Conservation (phyloP, 2,113 vertebrate species). For the Syrmaticus mikado region DNA sequence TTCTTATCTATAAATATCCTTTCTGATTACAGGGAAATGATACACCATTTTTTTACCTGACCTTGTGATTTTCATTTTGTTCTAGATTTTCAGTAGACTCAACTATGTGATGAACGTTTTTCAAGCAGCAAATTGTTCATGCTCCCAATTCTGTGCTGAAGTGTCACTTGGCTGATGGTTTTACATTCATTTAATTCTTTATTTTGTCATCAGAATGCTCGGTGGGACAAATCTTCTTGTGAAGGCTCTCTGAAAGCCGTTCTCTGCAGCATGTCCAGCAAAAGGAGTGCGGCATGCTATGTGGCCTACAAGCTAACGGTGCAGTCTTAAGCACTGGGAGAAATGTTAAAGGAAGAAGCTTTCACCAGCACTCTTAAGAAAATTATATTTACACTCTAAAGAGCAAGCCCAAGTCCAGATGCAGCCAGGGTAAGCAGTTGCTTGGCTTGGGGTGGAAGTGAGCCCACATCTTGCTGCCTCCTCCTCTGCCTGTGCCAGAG, state of each 20-base stretch:
- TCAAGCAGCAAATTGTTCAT: not conserved
- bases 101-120: not conserved
- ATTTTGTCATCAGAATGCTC: not conserved
- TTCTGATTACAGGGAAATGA: not conserved
- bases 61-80: not conserved
- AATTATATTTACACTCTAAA: not conserved
- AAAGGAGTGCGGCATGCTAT: accelerated
- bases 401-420: not conserved
- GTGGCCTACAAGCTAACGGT: not conserved
- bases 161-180: not conserved
- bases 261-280: not conserved
- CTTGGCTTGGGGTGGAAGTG: not conserved
- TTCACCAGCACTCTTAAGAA: not conserved
- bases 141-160: not conserved
- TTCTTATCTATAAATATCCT: not conserved
- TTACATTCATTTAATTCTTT: not conserved
- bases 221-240: not conserved
- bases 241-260: not conserved
- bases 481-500: not conserved
- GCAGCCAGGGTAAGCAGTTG: slow-evolving; percentile 41
- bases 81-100: not conserved
- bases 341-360: not conserved
- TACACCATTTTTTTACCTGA: not conserved
- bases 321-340: not conserved
- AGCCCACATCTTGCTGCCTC: not conserved